A percentile compares a stretch with the other conserved stretches of the same genome.
Conservation (phyloP, 2,113 vertebrate species). For the Sylvietta virens region DNA sequence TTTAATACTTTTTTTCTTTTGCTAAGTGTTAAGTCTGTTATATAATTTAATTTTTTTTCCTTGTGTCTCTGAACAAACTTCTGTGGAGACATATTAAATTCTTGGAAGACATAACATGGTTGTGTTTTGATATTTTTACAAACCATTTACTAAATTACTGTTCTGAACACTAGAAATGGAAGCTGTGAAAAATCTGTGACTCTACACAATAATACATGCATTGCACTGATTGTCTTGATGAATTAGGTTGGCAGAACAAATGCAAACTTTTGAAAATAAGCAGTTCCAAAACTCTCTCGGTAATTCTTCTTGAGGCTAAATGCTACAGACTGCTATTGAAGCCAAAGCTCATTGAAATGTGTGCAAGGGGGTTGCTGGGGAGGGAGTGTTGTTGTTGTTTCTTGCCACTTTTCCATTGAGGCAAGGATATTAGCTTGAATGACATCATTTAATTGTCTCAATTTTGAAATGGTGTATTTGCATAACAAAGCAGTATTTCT, state of each 20-base stretch:
- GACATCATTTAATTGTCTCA: constrained; percentile 46
- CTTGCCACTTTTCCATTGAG: constrained; percentile 2
- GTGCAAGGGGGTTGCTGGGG: neutral
- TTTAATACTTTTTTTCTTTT: neutral
- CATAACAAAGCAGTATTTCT: constrained; percentile 26
- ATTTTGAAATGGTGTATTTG: constrained; percentile 6
- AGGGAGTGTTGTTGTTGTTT: neutral
- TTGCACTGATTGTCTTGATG: neutral
- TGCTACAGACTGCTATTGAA: neutral
- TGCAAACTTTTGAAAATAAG: neutral
- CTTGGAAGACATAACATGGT: neutral
- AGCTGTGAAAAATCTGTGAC: neutral
- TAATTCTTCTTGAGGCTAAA: neutral
- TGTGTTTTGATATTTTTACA: neutral
- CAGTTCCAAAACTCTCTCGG: neutral
- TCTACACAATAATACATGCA: neutral
- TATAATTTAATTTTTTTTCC: neutral
- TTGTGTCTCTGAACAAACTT: neutral
- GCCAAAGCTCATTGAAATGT: neutral
- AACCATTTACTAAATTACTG: neutral
- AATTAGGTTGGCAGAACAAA: neutral
- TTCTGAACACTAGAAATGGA: neutral
- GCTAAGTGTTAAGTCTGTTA: neutral
- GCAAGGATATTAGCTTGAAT: constrained; percentile 30
- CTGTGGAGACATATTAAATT: neutral